Evolutionary conservation across 2,888 invertebrate species (phyloP).

Genomic region (Panorpa germanica): DNA sequence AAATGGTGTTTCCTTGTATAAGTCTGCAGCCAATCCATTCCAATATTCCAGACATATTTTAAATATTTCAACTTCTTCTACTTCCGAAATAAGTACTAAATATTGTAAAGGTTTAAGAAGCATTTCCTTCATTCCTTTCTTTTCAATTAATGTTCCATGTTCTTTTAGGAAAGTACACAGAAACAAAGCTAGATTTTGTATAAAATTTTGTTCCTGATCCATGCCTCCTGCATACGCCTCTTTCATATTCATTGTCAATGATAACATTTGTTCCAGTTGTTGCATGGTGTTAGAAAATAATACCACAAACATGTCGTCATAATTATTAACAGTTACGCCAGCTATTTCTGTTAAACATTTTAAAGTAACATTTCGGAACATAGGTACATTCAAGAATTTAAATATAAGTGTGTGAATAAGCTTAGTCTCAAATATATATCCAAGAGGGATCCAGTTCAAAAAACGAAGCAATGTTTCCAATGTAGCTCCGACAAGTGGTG

Average conservation of each 20-base stretch:
- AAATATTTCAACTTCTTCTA: conserved; percentile 98
- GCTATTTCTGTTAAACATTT: conserved; percentile 98
- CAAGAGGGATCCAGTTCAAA: conserved; percentile 99
- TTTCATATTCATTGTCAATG: conserved; percentile 77
- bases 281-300: conserved; percentile 85
- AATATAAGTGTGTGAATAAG: conserved; percentile 83
- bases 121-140: conserved; percentile 53
- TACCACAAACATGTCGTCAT: conserved; percentile 82
- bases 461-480: conserved; percentile 91
- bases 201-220: conserved; percentile 97
- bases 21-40: conserved; percentile 81
- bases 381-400: conserved; percentile 94
- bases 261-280: conserved; percentile 82
- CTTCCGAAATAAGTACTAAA: conserved; percentile 84
- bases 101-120: conserved; percentile 73
- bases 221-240: conserved; percentile 85
- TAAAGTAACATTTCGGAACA: conserved; percentile 94
- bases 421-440: conserved; percentile 98
- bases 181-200: conserved; percentile 95
- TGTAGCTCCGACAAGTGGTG: conserved; percentile 87
- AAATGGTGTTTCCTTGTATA: conserved; percentile 77
- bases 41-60: conserved; percentile 99
- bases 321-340: conserved; percentile 72
- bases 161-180: conserved; percentile 92
- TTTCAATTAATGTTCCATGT: conserved; percentile 78